Conservation (phyloP, 2,888 invertebrate species). For the Tetanocera ferruginea region DNA sequence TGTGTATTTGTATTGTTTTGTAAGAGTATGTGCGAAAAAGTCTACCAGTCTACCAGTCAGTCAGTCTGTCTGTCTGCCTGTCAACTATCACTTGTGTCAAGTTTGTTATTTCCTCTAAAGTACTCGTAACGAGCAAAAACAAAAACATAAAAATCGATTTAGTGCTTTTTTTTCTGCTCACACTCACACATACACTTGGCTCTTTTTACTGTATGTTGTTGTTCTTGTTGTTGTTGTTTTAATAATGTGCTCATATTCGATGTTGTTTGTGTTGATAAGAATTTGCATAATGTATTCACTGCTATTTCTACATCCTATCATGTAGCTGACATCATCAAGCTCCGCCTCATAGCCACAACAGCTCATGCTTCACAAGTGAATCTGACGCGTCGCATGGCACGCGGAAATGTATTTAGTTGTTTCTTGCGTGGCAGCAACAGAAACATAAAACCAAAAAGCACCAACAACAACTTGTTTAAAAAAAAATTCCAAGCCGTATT, state of each 20-base stretch:
- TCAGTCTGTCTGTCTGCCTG: neutral
- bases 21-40: neutral
- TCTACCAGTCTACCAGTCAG: neutral
- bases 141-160: constrained; percentile 2
- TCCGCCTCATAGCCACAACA: neutral
- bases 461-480: no score
- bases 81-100: constrained; percentile 7
- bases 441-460: no score
- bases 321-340: neutral
- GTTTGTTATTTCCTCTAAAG: neutral
- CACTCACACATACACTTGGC: neutral
- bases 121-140: neutral
- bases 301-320: neutral
- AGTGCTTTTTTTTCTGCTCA: neutral
- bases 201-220: no score
- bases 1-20: neutral
- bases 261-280: neutral
- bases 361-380: neutral
- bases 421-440: no score
- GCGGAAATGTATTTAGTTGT: no score
- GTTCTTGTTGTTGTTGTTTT: neutral
- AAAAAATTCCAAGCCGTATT: no score
- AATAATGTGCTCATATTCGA: neutral
- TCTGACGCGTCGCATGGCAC: no score
- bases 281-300: neutral